Evolutionary conservation across 2,797 vertebrate species (phyloP), one percentile per base, ranked within the genome.

Genomic region (Hapalemur alaotrensis): DNA sequence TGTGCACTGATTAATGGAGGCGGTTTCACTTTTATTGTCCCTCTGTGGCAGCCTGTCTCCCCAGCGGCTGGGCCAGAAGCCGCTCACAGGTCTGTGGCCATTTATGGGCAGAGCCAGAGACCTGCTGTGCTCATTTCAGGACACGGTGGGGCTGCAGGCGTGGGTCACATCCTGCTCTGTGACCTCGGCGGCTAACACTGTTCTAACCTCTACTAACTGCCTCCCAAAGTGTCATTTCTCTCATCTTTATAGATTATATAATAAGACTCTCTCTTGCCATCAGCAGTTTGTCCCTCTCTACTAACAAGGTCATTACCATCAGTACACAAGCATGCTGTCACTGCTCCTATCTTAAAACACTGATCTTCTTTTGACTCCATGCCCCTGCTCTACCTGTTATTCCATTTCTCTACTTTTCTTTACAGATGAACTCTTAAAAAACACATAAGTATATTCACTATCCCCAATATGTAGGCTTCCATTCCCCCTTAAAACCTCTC

Each of bases 71-170:
- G 17, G 57, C 12, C 63, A 70, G 79, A 54, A 52, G 90, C 52
- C 2, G 32, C 80, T 91, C 23, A 15, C 15, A 63, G 78, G 32
- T 73, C 85, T 95, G 38, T 90, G 88, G 81, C 94, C 78, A 57
- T 95, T 43, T 95, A 88, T 32, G 80, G 94, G 76, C 88, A 92
- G 73, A 92, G 88, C 65, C 75, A 41, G 95, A 72, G 52, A 46
- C 63, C 38, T 54, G 80, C 80, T 89, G 57, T 86, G 57, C 65
- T 69, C 63, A 4, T 52, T 79, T 50, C 1, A 12, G 61, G 75
- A 23, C 9, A 13, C 0, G 0, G n/a, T 8, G 23, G 52, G 46
- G 35, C 48, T 54, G 32, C 91, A 28, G 43, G 80, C 35, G 12
- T 3, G 11, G 67, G 78, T 54, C 69, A 13, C 4, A 0, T 61